phyloP scores from a whole-genome alignment of 2,113 vertebrate species.

The Bubo bubo region DNA sequence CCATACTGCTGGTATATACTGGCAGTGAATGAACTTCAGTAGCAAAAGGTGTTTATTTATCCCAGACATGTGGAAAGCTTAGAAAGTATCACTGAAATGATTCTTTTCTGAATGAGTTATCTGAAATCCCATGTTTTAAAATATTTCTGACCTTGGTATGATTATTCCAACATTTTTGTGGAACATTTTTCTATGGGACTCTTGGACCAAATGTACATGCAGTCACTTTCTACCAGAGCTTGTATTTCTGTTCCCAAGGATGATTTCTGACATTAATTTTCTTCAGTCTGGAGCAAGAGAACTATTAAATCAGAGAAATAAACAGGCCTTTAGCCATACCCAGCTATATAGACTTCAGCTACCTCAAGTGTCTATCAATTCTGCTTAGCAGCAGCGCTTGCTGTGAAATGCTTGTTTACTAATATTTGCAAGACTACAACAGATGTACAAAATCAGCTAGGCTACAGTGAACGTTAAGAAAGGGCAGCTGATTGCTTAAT shows the following conservation, averaged over 20 bases:
- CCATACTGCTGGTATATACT: not conserved
- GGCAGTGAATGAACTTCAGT: not conserved
- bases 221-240: not conserved
- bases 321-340: not conserved
- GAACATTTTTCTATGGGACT: not conserved
- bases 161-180: not conserved
- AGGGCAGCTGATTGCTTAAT: constrained; percentile 45
- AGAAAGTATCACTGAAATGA: not conserved
- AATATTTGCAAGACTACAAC: constrained; percentile 55
- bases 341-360: not conserved
- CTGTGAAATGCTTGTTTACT: constrained; percentile 48
- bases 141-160: not conserved
- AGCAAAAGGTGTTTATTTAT: not conserved
- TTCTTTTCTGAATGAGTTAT: not conserved
- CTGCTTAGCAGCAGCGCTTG: not conserved
- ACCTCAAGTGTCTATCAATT: not conserved
- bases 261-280: not conserved
- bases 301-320: not conserved
- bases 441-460: constrained; percentile 57
- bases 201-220: not conserved
- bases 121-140: not conserved
- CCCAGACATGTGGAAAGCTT: not conserved
- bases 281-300: not conserved
- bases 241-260: not conserved
- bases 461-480: constrained; percentile 48